Conservation (phyloP, 2,113 vertebrate genomes). For the Salminus brasiliensis region DNA sequence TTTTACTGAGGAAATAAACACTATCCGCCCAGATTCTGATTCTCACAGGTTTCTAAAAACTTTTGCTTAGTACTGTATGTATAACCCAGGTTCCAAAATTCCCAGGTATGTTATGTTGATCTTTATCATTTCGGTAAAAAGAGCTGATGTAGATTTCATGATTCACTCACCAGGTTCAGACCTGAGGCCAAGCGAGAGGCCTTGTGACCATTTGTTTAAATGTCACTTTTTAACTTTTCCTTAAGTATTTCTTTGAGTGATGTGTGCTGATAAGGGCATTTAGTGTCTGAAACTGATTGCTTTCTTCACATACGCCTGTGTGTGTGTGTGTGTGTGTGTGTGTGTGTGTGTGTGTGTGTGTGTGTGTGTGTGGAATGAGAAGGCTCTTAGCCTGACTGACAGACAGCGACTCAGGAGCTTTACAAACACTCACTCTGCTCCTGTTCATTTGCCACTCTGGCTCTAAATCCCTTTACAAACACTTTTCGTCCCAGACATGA, state of each 20-base stretch:
- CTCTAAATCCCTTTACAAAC: slow-evolving; percentile 55
- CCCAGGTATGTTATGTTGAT: neutral
- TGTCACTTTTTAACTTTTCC: slow-evolving; percentile 26
- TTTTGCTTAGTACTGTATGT: neutral
- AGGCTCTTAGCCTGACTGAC: slow-evolving; percentile 33
- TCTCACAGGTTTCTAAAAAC: neutral
- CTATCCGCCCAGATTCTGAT: too few species aligned
- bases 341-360: slow-evolving; percentile 42
- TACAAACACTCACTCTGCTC: slow-evolving; percentile 53
- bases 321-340: slow-evolving; percentile 11
- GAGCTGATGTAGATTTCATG: slow-evolving; percentile 18
- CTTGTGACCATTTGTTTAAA: slow-evolving; percentile 22
- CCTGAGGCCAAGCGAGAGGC: slow-evolving; percentile 6
- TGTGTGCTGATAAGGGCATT: slow-evolving; percentile 40
- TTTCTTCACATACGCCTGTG: neutral
- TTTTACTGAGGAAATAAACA: too few species aligned
- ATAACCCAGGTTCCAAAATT: neutral
- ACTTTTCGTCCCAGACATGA: slow-evolving; percentile 48
- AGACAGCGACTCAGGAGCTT: slow-evolving; percentile 45
- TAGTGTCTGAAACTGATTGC: slow-evolving; percentile 21
- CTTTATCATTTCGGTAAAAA: neutral
- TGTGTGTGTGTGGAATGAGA: slow-evolving; percentile 26
- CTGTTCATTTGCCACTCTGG: slow-evolving; percentile 55
- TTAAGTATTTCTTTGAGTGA: slow-evolving; percentile 18
- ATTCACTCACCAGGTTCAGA: slow-evolving; percentile 19